Evolutionary conservation across 1,140 invertebrate species (phyloP), one percentile per base, ranked within the genome.

Genomic region (Brachionus rubens): DNA sequence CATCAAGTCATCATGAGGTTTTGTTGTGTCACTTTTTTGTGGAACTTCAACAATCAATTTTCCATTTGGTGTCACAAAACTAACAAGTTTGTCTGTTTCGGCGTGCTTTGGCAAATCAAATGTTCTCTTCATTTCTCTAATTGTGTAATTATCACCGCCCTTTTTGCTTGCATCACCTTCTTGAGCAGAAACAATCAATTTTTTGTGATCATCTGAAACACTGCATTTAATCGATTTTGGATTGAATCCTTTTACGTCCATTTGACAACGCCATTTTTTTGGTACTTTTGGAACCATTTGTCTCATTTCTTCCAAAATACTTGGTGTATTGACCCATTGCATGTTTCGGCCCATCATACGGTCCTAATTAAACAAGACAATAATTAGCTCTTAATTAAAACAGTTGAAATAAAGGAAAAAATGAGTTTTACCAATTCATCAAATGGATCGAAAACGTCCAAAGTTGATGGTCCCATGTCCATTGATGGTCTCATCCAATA

Each of bases 401-500:
- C n/a, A n/a, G n/a, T n/a, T n/a, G n/a, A n/a, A 40, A 40, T 40
- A 6, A 40, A 40, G 36, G 4, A 6, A 40, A 40, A 6, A n/a
- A n/a, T n/a, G n/a, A n/a, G n/a, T n/a, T n/a, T 65, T 65, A 65
- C 59, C 6, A 72, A 54, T 54, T 72, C 68, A 72, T 72, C 68
- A 40, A 72, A 72, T 24, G 68, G 68, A 54, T 72, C 68, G 30
- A 72, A 72, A 26, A 72, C 33, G 46, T 72, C 68, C 10, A 72
- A 30, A 41, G 68, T 72, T 26, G 68, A 47, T 48, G 46, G 68
- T 28, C 65, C 65, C 16, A 48, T 4, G 10, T 41, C 50, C 28
- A 50, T 19, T 10, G 46, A 40, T 41, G 43, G 68, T 48, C 50
- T 48, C 19, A 72, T 30, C 68, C 68, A 72, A 16, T 24, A 12